Percentiles rank a stretch among this genome's conserved stretches.
Conservation (phyloP, 1,140 invertebrate genomes). For the Atta colombica region DNA sequence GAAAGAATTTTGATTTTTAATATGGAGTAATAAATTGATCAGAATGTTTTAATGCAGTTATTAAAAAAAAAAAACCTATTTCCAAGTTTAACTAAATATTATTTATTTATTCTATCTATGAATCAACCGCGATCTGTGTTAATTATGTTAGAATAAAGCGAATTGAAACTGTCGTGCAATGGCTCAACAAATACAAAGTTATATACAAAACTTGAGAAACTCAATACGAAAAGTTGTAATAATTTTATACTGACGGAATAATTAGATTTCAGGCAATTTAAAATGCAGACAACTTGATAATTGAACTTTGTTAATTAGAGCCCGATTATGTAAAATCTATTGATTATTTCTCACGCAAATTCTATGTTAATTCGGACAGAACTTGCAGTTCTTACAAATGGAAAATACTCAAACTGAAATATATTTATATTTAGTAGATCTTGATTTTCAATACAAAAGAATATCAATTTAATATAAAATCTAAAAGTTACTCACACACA, state of each 20-base stretch:
- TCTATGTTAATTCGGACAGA: neutral
- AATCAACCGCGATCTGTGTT: constrained; percentile 22
- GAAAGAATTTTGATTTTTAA: neutral
- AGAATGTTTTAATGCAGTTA: neutral
- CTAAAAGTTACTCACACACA: neutral
- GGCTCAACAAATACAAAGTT: constrained; percentile 35
- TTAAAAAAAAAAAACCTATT: neutral
- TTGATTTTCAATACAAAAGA: neutral
- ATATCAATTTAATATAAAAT: neutral
- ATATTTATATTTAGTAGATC: neutral
- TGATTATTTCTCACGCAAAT: constrained; percentile 21
- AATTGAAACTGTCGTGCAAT: constrained; percentile 30
- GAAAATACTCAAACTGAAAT: neutral
- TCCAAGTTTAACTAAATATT: neutral
- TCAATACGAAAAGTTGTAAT: constrained; percentile 30
- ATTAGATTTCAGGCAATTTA: constrained; percentile 46
- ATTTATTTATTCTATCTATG: neutral
- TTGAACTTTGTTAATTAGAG: constrained; percentile 35
- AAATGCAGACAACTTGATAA: constrained; percentile 42
- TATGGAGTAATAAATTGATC: neutral
- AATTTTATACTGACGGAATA: constrained; percentile 37
- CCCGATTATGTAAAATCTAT: constrained; percentile 36
- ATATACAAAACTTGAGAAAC: constrained; percentile 13
- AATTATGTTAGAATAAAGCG: constrained; percentile 10
- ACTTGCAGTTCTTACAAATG: neutral